Base-by-base conservation (phyloP, 1,140 invertebrate species). In the Marisa cornuarietis region DNA sequence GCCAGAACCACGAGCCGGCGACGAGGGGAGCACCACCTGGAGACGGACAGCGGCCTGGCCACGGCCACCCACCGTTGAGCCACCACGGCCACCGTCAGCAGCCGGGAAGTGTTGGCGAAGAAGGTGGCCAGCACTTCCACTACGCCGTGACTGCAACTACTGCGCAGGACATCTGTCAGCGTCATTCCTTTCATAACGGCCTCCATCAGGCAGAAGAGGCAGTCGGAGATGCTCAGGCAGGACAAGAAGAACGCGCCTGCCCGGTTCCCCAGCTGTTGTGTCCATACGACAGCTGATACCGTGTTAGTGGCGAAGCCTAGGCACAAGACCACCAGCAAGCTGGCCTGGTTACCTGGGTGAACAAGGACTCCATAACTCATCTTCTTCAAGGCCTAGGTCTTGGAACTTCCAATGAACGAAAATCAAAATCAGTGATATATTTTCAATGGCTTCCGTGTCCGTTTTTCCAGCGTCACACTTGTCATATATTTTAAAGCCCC, bases 31-130 rank as follows among this genome's bases (percentile, higher is more conserved):
- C 62, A 63, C 18, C 18, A 20, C 62, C 62, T 63, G 18, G 62
- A 18, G 18, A 63, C 62, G 18, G 62, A 63, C 18, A 63, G 7
- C n/a, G 62, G 62, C n/a, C 62, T 63, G 62, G 62, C 18, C 62
- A 63, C 62, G 62, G 62, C 62, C 3, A 63, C 62, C 62, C 18
- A 18, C 7, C 62, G 62, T n/a, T 63, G 62, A 63, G n/a, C 62
- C 62, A 63, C 62, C 62, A 63, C 62, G 62, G 62, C 62, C n/a
- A 63, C 62, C 18, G 62, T 63, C 62, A 63, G 62, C 18, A 63
- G 62, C 18, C 62, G 62, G 62, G 62, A 63, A 4, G 62, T 20
- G 62, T 63, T 63, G 18, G 62, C 62, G 62, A 63, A 63, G 62
- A 63, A n/a, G n/a, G 62, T 63, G 62, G n/a, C 62, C 18, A 63